Evolutionary conservation across 2,888 invertebrate genomes (phyloP).

Genomic region (Oegoconia quadripuncta): DNA sequence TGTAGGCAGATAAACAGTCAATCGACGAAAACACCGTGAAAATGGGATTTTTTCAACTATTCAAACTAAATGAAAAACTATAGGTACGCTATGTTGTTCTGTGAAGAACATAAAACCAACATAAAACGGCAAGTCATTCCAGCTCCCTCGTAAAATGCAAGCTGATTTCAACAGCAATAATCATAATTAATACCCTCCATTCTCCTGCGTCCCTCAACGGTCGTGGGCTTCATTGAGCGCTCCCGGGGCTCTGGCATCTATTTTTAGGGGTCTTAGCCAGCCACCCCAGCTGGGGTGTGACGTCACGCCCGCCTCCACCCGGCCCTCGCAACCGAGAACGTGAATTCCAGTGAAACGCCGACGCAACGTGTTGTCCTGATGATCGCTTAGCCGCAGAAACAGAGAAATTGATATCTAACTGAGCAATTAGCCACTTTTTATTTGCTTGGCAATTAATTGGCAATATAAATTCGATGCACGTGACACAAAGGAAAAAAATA

Average conservation of each 20-base stretch:
- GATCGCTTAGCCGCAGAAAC: constrained; percentile 35
- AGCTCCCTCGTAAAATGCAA: neutral
- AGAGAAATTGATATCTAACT: constrained; percentile 37
- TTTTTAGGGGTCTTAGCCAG: constrained; percentile 53
- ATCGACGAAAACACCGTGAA: too few relatives aligned
- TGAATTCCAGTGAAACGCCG: constrained; percentile 38
- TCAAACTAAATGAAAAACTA: neutral
- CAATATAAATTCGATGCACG: neutral
- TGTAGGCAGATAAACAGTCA: too few relatives aligned
- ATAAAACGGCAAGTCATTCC: neutral
- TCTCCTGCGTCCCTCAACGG: constrained; percentile 22
- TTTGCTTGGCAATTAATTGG: neutral
- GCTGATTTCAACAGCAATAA: neutral
- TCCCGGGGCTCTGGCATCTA: constrained; percentile 65
- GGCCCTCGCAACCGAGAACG: constrained; percentile 37
- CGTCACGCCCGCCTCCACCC: constrained; percentile 44
- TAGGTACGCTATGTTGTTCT: neutral
- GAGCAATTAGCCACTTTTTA: constrained; percentile 21
- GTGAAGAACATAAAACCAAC: constrained; percentile 1
- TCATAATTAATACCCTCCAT: constrained; percentile 19
- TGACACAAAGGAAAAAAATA: too few relatives aligned
- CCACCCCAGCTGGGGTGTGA: constrained; percentile 35
- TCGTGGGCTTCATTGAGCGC: constrained; percentile 58
- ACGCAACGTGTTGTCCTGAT: constrained; percentile 43
- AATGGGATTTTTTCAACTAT: too few relatives aligned